Base-by-base conservation (phyloP, 2,113 vertebrate genomes). In the Andinoacara biseriatus region DNA sequence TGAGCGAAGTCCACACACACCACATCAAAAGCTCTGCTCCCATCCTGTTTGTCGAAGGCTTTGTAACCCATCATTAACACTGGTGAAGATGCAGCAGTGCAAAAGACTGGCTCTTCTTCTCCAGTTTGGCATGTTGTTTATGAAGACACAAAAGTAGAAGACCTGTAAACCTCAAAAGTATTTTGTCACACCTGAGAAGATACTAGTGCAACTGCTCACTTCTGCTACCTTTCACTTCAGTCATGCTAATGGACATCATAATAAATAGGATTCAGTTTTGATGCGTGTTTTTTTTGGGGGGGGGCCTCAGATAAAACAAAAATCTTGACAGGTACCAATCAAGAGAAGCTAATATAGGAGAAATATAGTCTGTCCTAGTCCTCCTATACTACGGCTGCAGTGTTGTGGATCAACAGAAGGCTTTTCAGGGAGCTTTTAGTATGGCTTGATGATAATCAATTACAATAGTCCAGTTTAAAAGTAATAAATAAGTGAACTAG, bases 221-320 rank as follows among this genome's bases (percentile, higher is more conserved):
- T 86, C 88, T 75, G 46, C 90, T 91, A 90, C 86, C 86, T 86
- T 87, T 82, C 83, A 90, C 65, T 90, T 89, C 91, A 90, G 58
- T 93, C 90, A 86, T 75, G 84, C 84, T 90, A 87, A 93, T 91
- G 84, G 62, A 76, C 61, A 43, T 86, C 78, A 78, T 91, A 46
- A 90, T 85, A 86, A 89, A 84, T 49, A n/a, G 20, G 80, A 26
- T 62, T 26, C 56, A 61, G 63, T 52, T 76, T 22, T 59, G 18
- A 79, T 49, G 56, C n/a, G n/a, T n/a, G n/a, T n/a, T n/a, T n/a
- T n/a, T n/a, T n/a, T n/a, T n/a, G n/a, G n/a, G n/a, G n/a, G n/a
- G n/a, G n/a, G n/a, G n/a, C n/a, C n/a, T n/a, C n/a, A n/a, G n/a
- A n/a, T n/a, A n/a, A n/a, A n/a, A n/a, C n/a, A n/a, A n/a, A n/a